Evolutionary conservation across 2,888 invertebrate genomes (phyloP).

Genomic region (Tenthredo amoena): DNA sequence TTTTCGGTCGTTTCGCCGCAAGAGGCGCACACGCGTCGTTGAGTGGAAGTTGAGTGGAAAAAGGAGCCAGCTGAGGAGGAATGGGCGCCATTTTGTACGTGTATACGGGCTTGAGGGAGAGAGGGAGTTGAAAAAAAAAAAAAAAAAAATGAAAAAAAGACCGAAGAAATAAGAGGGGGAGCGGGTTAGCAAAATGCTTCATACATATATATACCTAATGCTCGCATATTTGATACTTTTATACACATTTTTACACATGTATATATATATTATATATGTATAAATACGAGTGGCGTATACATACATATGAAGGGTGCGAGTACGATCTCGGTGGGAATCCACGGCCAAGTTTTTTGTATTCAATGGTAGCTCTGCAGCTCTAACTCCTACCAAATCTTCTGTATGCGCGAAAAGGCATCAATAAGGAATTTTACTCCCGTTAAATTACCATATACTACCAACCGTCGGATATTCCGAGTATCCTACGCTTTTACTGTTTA

Average conservation of each 20-base stretch:
- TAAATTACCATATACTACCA: slow-evolving; percentile 40
- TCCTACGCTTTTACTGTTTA: slow-evolving; percentile 18
- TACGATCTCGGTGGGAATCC: not conserved
- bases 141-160: not conserved
- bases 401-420: slow-evolving; percentile 39
- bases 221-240: slow-evolving; percentile 46
- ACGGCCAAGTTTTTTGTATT: slow-evolving; percentile 35
- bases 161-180: not conserved
- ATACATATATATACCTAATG: slow-evolving; percentile 42
- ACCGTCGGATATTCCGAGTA: not conserved
- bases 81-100: not conserved
- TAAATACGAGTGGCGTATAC: not conserved
- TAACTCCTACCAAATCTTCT: slow-evolving; percentile 18
- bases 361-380: not conserved
- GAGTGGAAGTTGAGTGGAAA: slow-evolving; percentile 19
- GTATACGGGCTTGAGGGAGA: not conserved
- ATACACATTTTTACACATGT: slow-evolving; percentile 8
- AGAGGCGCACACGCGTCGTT: not conserved
- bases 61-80: not conserved
- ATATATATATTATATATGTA: not conserved
- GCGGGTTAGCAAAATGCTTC: slow-evolving; percentile 41
- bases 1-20: slow-evolving; percentile 1
- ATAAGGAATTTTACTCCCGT: slow-evolving; percentile 39
- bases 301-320: not conserved
- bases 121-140: not conserved